Percentiles rank a stretch among this genome's conserved stretches.
These are phyloP conservation scores for Orchestia grillus DNA, from an alignment of 1,140 invertebrate species.

Conservation along the genomic window DNA sequence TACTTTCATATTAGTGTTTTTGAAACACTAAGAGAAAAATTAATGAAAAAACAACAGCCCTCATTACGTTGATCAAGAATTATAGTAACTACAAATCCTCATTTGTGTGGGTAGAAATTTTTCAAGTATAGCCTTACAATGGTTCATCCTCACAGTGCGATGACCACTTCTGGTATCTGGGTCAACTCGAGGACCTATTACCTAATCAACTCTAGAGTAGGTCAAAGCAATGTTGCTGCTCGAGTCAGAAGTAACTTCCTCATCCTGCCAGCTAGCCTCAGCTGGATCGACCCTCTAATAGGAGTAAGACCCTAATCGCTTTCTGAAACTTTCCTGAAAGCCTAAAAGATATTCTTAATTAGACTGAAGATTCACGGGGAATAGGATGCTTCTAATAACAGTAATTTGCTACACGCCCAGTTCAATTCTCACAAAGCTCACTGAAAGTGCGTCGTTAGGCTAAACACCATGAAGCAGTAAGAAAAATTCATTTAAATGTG, in stretches of 20 bases:
- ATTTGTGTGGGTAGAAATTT: not conserved
- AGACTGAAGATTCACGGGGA: not conserved
- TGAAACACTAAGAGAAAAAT: not conserved
- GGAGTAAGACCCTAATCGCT: not conserved
- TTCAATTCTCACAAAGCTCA: not conserved
- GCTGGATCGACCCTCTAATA: not conserved
- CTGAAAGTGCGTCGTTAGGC: too few relatives aligned
- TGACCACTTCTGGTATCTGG: not conserved
- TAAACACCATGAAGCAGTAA: too few relatives aligned
- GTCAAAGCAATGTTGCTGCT: not conserved
- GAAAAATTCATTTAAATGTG: too few relatives aligned
- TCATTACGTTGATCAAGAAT: not conserved
- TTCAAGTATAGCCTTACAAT: not conserved
- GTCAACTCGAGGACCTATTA: not conserved
- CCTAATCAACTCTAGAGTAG: not conserved
- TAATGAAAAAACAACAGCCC: not conserved
- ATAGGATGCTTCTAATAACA: not conserved
- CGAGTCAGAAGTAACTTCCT: not conserved
- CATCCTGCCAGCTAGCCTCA: not conserved
- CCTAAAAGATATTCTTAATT: not conserved
- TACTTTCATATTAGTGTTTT: not conserved
- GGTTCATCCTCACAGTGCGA: not conserved
- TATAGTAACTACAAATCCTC: not conserved
- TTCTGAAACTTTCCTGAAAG: not conserved
- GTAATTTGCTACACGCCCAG: not conserved